Conservation (phyloP, 2,113 vertebrate genomes). For the Hippocampus zosterae region DNA sequence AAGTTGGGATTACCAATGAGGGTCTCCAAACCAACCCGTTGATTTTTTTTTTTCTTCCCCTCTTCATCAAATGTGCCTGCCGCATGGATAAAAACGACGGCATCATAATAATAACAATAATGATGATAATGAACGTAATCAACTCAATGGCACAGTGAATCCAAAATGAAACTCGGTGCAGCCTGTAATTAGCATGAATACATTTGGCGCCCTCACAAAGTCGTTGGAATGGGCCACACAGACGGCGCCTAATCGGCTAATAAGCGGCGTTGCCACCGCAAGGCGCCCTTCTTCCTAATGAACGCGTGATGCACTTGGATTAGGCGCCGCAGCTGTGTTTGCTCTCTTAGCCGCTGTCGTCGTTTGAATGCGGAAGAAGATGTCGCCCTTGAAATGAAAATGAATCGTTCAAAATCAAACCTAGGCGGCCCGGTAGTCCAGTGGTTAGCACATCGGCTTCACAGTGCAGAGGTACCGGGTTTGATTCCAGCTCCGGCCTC, state of each 20-base stretch:
- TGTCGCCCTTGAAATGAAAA: no score
- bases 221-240: neutral
- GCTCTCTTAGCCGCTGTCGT: neutral
- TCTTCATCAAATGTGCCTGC: neutral
- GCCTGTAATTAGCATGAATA: slow-evolving; percentile 40
- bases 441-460: no score
- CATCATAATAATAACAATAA: neutral
- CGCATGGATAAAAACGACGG: neutral
- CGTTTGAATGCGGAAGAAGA: neutral
- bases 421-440: no score
- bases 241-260: neutral
- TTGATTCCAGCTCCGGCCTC: no score
- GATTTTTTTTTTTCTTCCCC: no score
- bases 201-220: neutral
- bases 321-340: slow-evolving; percentile 46
- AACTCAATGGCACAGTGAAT: neutral
- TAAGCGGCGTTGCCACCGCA: slow-evolving; percentile 8
- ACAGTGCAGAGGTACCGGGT: no score
- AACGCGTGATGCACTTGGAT: slow-evolving; percentile 30
- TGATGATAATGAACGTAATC: neutral
- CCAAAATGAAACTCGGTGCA: neutral
- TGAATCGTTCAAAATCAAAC: no score
- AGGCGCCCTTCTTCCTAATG: slow-evolving; percentile 33
- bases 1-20: neutral
- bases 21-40: neutral